Percentiles rank a stretch among this genome's conserved stretches.
These are phyloP conservation scores for Tetranychus cinnabarinus DNA, from an alignment of 1,140 invertebrate species.

Conservation along the genomic window DNA sequence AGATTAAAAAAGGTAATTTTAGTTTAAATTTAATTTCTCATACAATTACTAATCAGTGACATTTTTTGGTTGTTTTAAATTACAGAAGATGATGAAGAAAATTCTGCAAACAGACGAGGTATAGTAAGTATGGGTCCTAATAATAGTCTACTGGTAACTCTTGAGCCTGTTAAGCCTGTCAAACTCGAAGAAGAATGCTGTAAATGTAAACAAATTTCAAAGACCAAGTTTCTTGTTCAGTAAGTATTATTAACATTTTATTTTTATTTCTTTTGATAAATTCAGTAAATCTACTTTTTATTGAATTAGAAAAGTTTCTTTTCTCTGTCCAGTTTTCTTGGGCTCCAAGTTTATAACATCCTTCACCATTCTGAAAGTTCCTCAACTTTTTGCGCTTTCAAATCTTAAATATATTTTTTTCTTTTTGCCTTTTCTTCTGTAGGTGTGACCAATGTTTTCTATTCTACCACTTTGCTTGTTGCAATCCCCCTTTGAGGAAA, in stretches of 20 bases:
- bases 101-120: neutral
- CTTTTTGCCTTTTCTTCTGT: conserved; percentile 22
- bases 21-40: neutral
- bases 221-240: neutral
- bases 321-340: too few relatives aligned
- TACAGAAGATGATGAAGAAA: neutral
- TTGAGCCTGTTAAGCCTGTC: neutral
- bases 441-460: conserved; percentile 68
- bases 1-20: neutral
- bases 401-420: neutral
- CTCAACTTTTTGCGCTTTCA: too few relatives aligned
- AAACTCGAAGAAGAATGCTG: neutral
- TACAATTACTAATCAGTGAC: too few relatives aligned
- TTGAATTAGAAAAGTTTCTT: too few relatives aligned
- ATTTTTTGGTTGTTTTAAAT: too few relatives aligned
- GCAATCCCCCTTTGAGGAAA: conserved; percentile 76
- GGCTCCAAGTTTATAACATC: too few relatives aligned
- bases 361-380: too few relatives aligned
- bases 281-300: too few relatives aligned
- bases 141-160: neutral
- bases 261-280: neutral
- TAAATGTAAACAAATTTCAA: conserved; percentile 1
- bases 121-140: neutral
- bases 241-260: neutral
- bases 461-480: conserved; percentile 69